Evolutionary conservation across 2,888 invertebrate genomes (phyloP), one percentile per base, ranked within the genome.

Genomic region (Portevinia maculata): DNA sequence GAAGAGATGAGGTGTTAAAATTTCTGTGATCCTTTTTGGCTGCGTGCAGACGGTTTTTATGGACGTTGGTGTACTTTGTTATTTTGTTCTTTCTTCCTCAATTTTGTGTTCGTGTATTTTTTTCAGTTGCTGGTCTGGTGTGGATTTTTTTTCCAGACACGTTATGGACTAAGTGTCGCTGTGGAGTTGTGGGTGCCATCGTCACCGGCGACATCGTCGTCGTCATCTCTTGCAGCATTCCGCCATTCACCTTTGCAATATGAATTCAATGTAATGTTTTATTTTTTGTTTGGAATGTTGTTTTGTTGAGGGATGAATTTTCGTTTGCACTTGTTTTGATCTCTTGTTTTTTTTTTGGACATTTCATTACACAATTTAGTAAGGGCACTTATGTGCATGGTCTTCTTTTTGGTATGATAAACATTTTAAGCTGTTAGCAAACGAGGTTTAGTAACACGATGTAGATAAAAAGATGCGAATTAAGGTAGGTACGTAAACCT

Each of bases 1-100:
- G 83, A 78, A 83, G 83, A 83, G 83, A 83, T 83, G 83, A 83
- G 83, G 83, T 83, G 83, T 83, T 83, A 83, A 83, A 76, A 78
- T 78, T 83, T 83, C 67, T 71, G 78, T 83, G 83, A 83, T 83
- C 83, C 78, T 78, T 81, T 76, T 81, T 52, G 78, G 83, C 71
- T 83, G 83, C 78, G 83, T 83, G 83, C 78, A 83, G 83, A 83
- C 83, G 76, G 62, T 83, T 83, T 83, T 83, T 83, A 83, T 83
- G 71, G 76, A 81, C 81, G 69, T 59, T 75, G 62, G 59, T 75
- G 81, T 75, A 71, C 59, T 83, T 81, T 41, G 46, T 55, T 79
- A 34, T 28, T 32, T 62, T 15, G 39, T 15, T 21, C 7, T 60
- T 60, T 59, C 41, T 57, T 37, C n/a, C n/a, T n/a, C n/a, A n/a